Evolutionary conservation across 2,888 invertebrate genomes (phyloP), one percentile per base, ranked within the genome.

Genomic region (Nephrocerus scutellatus): DNA sequence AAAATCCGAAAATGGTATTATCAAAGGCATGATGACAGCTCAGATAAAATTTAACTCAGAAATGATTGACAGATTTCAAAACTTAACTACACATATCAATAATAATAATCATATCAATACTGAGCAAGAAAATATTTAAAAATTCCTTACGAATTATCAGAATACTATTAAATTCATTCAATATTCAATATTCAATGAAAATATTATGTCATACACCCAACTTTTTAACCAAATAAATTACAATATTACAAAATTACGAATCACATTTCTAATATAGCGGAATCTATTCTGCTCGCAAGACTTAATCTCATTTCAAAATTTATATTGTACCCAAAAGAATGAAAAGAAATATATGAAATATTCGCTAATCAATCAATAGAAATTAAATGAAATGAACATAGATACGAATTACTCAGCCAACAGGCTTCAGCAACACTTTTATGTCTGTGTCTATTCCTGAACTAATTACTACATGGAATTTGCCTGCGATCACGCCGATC

Each of bases 231-330:
- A 24, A 8, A 30, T 37, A 12, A 37, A 30, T 30, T 37, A 24
- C 10, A 37, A 37, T 12, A 30, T 25, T 18, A 37, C 16, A 21
- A 22, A 4, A 14, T 28, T n/a, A 36, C 6, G 6, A 36, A 20
- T 18, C 36, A 36, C 15, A 21, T 29, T 10, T 19, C 32, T n/a
- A 31, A 36, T 21, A 36, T 44, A 37, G 40, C 30, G 3, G 39
- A 37, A 40, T 22, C 44, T 16, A 6, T 40, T 9, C 29, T 39
- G n/a, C 30, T 43, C 9, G 30, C 33, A 6, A 32, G 30, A 30
- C 18, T 43, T n/a, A 43, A 43, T 34, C 19, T 43, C 3, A 43
- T 43, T 13, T 26, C 40, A 6, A 39, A 40, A 34, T 30, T 33
- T 23, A 39, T 43, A 6, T 18, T 42, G 13, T 35, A 30, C n/a